Conservation (phyloP, 2,888 invertebrate genomes). For the Ormyrus rosae region DNA sequence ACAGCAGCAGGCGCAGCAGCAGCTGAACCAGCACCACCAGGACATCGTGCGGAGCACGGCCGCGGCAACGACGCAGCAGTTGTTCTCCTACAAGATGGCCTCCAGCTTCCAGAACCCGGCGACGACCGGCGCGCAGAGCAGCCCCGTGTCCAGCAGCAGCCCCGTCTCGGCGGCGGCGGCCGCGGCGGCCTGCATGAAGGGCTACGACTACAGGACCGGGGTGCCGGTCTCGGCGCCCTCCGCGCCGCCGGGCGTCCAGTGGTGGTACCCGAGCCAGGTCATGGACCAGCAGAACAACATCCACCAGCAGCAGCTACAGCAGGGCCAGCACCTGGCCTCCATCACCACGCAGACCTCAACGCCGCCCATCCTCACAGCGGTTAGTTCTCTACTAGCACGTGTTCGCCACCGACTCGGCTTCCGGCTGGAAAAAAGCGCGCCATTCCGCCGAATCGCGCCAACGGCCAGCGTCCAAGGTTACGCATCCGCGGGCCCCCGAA, state of each 20-base stretch:
- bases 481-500: too few relatives aligned
- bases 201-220: slow-evolving; percentile 85
- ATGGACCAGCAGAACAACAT: slow-evolving; percentile 80
- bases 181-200: slow-evolving; percentile 70
- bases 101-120: slow-evolving; percentile 86
- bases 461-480: too few relatives aligned
- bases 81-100: slow-evolving; percentile 91
- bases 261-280: slow-evolving; percentile 86
- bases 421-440: too few relatives aligned
- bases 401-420: too few relatives aligned
- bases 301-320: slow-evolving; percentile 78
- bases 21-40: slow-evolving; percentile 74
- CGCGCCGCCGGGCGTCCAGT: slow-evolving; percentile 79
- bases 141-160: slow-evolving; percentile 80
- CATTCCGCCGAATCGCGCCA: too few relatives aligned
- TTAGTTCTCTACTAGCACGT: slow-evolving; percentile 56
- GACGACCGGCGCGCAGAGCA: slow-evolving; percentile 82
- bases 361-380: slow-evolving; percentile 74
- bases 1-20: slow-evolving; percentile 73
- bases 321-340: slow-evolving; percentile 75
- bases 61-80: slow-evolving; percentile 82
- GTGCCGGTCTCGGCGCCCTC: slow-evolving; percentile 70
- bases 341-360: slow-evolving; percentile 73
- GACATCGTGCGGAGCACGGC: slow-evolving; percentile 79
- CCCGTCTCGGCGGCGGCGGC: slow-evolving; percentile 73